Evolutionary conservation across 2,888 invertebrate species (phyloP).

Genomic region (Pyralis farinalis): DNA sequence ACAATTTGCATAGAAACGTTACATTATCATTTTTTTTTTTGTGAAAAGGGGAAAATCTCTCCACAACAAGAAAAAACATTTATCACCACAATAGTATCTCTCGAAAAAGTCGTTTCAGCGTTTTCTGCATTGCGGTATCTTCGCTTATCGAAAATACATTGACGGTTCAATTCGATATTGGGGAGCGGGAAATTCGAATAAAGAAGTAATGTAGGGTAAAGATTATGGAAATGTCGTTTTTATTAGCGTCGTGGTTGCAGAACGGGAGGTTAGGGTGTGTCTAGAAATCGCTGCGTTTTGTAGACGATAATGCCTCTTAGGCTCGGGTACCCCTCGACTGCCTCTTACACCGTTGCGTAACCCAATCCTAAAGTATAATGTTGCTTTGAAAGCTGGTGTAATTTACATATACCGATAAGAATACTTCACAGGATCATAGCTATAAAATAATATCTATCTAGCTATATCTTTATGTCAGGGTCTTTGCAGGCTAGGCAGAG

Average conservation of each 20-base stretch:
- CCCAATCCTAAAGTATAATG: too few relatives aligned
- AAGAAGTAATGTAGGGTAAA: slow-evolving; percentile 24
- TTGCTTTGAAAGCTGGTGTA: too few relatives aligned
- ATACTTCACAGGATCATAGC: too few relatives aligned
- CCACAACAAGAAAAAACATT: slow-evolving; percentile 24
- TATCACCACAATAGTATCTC: slow-evolving; percentile 28
- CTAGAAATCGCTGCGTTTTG: slow-evolving; percentile 51
- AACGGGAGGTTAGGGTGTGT: slow-evolving; percentile 29
- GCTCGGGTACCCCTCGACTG: slow-evolving; percentile 23
- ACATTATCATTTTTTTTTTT: slow-evolving; percentile 12
- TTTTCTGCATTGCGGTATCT: neutral
- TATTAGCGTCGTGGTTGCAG: slow-evolving; percentile 11
- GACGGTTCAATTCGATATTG: slow-evolving; percentile 6
- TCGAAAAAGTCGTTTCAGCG: slow-evolving; percentile 27
- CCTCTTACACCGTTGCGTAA: slow-evolving; percentile 21
- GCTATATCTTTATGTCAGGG: too few relatives aligned
- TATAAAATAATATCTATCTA: too few relatives aligned
- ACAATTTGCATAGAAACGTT: neutral
- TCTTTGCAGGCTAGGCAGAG: too few relatives aligned
- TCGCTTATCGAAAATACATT: slow-evolving; percentile 7
- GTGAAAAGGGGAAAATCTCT: slow-evolving; percentile 19
- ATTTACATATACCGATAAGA: too few relatives aligned
- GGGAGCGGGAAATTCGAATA: slow-evolving; percentile 7
- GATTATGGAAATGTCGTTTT: slow-evolving; percentile 16
- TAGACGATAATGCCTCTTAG: slow-evolving; percentile 50